Percentiles rank a stretch among this genome's conserved stretches.
phyloP scores from a whole-genome alignment of 2,113 vertebrate species.

The Pavo muticus region DNA sequence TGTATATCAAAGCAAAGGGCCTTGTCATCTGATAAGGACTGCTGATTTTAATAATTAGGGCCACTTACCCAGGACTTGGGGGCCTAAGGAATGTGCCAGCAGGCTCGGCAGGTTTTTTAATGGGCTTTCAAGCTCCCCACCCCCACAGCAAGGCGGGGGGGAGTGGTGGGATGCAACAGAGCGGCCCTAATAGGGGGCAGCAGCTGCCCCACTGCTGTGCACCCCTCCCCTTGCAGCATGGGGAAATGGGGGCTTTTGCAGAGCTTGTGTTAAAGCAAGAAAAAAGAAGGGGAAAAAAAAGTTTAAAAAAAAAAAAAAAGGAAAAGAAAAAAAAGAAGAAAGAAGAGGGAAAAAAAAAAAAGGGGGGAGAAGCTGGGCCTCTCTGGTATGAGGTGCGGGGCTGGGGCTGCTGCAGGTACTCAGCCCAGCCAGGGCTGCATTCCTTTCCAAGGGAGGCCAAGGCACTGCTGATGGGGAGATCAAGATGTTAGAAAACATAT shows the following conservation, averaged over 20 bases:
- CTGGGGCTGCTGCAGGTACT: conserved; percentile 80
- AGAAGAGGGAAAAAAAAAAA: not conserved
- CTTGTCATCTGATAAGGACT: conserved; percentile 55
- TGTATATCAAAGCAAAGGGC: conserved; percentile 64
- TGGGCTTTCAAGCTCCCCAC: conserved; percentile 25
- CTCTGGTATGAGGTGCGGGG: conserved; percentile 81
- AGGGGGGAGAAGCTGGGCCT: conserved; percentile 72
- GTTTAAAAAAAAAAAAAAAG: not conserved
- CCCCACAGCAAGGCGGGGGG: conserved; percentile 24
- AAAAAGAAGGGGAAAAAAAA: not conserved
- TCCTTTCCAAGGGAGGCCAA: conserved; percentile 81
- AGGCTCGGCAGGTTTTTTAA: conserved; percentile 50
- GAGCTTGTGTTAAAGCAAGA: not conserved
- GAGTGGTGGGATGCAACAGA: conserved; percentile 59
- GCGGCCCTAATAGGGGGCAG: conserved; percentile 40
- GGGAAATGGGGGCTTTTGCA: not conserved
- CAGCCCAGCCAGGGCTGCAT: conserved; percentile 82
- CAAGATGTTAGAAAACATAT: conserved; percentile 69
- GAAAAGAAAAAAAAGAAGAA: not conserved
- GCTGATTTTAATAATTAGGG: conserved; percentile 73
- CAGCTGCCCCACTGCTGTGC: conserved; percentile 55
- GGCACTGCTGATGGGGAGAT: conserved; percentile 75
- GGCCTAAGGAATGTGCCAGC: conserved; percentile 66
- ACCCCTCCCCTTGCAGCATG: conserved; percentile 37
- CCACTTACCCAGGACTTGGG: conserved; percentile 64